Conservation (phyloP, 2,888 invertebrate genomes). For the Pycnomerus fuliginosus region DNA sequence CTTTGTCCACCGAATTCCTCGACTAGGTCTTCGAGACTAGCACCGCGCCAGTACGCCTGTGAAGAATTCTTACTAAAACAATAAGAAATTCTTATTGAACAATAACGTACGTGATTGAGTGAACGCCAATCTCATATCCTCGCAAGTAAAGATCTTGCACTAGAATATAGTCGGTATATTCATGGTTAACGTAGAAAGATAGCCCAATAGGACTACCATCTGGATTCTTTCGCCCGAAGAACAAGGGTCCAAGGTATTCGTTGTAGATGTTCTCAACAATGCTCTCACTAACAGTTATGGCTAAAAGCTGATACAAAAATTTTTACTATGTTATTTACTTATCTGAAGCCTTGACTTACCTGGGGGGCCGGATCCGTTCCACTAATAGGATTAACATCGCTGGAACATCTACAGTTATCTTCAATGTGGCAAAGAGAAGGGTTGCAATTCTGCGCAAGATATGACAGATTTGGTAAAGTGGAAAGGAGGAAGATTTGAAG, state of each 20-base stretch:
- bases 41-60: constrained; percentile 43
- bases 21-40: constrained; percentile 35
- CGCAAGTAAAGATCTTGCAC: constrained; percentile 61
- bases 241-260: constrained; percentile 56
- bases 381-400: constrained; percentile 3
- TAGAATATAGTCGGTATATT: constrained; percentile 60
- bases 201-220: constrained; percentile 63
- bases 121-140: constrained; percentile 69
- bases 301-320: constrained; percentile 8
- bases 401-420: constrained; percentile 34
- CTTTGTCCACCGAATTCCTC: constrained; percentile 48
- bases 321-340: constrained; percentile 1
- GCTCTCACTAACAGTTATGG: constrained; percentile 9
- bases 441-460: constrained; percentile 21
- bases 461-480: neutral
- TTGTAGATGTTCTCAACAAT: constrained; percentile 33
- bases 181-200: constrained; percentile 72
- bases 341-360: constrained; percentile 2
- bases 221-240: constrained; percentile 60
- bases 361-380: constrained; percentile 10
- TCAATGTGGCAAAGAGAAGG: constrained; percentile 24
- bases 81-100: neutral
- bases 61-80: neutral
- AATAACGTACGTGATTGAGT: constrained; percentile 58
- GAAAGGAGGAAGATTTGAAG: neutral